A percentile compares a stretch with the other conserved stretches of the same genome.
Conservation (phyloP, 2,797 vertebrate genomes). For the Periophthalmus magnuspinnatus region DNA sequence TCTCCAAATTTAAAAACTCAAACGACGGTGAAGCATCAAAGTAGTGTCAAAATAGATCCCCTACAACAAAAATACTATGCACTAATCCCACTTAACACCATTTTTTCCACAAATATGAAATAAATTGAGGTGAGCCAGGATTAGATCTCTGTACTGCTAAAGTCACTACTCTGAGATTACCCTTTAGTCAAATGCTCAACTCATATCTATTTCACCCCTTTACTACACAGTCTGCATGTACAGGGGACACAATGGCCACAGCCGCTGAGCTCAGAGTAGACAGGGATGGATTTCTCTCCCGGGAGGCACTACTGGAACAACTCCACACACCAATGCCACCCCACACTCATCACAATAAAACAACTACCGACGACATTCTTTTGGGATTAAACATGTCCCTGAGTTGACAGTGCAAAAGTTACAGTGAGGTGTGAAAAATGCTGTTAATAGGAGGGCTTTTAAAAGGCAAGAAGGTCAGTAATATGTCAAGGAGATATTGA, state of each 20-base stretch:
- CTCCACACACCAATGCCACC: constrained; percentile 23
- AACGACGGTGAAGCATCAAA: too few species aligned
- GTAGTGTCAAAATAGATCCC: too few species aligned
- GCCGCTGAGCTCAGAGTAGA: constrained; percentile 23
- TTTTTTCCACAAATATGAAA: too few species aligned
- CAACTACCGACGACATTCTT: constrained; percentile 46
- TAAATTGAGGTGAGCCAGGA: too few species aligned
- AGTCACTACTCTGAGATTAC: constrained; percentile 24
- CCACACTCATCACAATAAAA: constrained; percentile 34
- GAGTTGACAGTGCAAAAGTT: not conserved
- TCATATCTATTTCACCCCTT: constrained; percentile 51
- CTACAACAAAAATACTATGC: too few species aligned
- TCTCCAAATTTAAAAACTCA: too few species aligned
- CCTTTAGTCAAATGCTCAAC: constrained; percentile 29
- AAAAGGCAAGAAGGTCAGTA: not conserved
- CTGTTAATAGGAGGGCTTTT: not conserved
- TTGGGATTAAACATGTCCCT: constrained; percentile 29
- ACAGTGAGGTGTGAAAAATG: not conserved
- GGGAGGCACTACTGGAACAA: constrained; percentile 12
- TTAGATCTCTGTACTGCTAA: not conserved
- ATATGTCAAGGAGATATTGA: not conserved
- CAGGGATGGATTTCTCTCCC: constrained; percentile 52
- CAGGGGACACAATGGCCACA: constrained; percentile 35
- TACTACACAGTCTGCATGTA: constrained; percentile 24
- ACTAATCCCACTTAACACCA: too few species aligned